Evolutionary conservation across 2,113 vertebrate species (phyloP).

Genomic region (Accipiter virgatus): DNA sequence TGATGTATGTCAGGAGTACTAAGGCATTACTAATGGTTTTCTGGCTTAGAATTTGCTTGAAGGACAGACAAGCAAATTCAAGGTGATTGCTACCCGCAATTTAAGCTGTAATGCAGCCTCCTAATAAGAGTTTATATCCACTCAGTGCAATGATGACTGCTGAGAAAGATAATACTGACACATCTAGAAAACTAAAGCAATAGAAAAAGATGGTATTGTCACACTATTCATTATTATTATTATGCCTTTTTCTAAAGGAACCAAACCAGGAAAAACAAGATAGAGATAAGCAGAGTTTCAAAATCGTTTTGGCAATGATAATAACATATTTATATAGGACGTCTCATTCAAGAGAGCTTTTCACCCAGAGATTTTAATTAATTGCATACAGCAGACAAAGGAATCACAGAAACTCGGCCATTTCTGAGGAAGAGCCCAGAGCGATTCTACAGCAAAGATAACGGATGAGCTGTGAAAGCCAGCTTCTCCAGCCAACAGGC

Average conservation of each 20-base stretch:
- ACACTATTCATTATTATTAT: slow-evolving; percentile 13
- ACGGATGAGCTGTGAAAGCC: neutral
- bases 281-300: slow-evolving; percentile 15
- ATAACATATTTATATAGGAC: neutral
- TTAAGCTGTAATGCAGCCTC: neutral
- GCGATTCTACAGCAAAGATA: neutral
- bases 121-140: neutral
- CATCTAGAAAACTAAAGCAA: slow-evolving; percentile 7
- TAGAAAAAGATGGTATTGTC: neutral
- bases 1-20: neutral
- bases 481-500: neutral
- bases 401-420: neutral
- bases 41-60: neutral
- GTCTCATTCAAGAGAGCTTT: slow-evolving; percentile 12
- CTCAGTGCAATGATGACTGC: neutral
- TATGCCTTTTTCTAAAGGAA: neutral
- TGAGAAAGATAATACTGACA: neutral
- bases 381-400: neutral
- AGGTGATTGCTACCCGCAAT: neutral
- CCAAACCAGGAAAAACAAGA: neutral
- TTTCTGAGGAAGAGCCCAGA: neutral
- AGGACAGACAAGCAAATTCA: neutral
- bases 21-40: neutral
- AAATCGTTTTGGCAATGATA: neutral
- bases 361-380: slow-evolving; percentile 1